These are phyloP conservation scores for Sebastes diploproa DNA, from an alignment of 2,797 vertebrate genomes.

Conservation along the genomic window DNA sequence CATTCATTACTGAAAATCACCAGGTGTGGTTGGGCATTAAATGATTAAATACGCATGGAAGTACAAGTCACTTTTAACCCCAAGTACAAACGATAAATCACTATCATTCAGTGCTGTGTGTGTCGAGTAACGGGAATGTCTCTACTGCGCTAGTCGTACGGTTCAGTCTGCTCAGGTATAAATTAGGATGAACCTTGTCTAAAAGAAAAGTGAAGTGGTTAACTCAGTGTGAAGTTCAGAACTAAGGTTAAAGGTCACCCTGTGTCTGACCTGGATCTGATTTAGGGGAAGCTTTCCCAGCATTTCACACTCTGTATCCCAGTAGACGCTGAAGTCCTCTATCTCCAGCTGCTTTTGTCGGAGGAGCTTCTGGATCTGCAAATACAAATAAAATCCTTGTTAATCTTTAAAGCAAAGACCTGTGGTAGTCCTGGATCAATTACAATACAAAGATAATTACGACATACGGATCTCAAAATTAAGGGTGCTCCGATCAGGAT, in stretches of 20 bases:
- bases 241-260: neutral
- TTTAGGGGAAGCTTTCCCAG: constrained; percentile 89
- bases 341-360: constrained; percentile 94
- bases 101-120: neutral
- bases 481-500: too few relatives aligned
- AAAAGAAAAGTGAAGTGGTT: neutral
- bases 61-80: neutral
- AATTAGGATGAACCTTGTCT: neutral
- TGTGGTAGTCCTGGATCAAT: too few relatives aligned
- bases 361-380: constrained; percentile 89
- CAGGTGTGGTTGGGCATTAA: neutral
- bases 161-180: neutral
- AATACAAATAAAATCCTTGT: neutral
- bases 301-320: constrained; percentile 90
- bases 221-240: neutral
- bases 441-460: too few relatives aligned
- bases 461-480: too few relatives aligned
- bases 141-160: neutral
- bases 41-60: neutral
- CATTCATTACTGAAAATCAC: neutral
- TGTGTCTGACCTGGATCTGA: constrained; percentile 88
- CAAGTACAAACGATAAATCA: neutral
- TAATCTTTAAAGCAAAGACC: too few relatives aligned
- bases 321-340: constrained; percentile 93
- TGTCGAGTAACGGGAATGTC: neutral